These are phyloP conservation scores for Betta splendens DNA, from an alignment of 2,797 vertebrate genomes.

Conservation along the genomic window DNA sequence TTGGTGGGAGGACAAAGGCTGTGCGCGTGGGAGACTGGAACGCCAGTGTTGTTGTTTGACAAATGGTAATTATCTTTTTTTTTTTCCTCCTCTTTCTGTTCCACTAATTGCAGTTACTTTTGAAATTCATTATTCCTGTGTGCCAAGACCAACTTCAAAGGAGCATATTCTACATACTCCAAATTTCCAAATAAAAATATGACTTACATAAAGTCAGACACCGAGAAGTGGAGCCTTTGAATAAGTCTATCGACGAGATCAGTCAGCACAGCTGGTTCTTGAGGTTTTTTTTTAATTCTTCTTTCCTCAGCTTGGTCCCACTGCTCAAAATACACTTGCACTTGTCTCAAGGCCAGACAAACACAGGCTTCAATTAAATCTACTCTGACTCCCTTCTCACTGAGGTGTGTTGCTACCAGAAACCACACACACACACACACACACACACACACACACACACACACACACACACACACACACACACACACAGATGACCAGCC, in stretches of 20 bases:
- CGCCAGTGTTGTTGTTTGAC: conserved; percentile 69
- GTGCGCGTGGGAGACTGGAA: conserved; percentile 66
- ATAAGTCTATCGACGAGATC: conserved; percentile 41
- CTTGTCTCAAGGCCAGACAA: conserved; percentile 64
- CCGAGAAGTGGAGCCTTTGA: conserved; percentile 18
- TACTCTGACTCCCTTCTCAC: conserved; percentile 40
- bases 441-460: conserved; percentile 10
- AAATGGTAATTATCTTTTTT: conserved; percentile 74
- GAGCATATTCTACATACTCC: conserved; percentile 23
- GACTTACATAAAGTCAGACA: conserved; percentile 18
- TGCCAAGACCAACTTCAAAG: conserved; percentile 57
- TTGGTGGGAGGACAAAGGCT: conserved; percentile 73
- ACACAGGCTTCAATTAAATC: conserved; percentile 65
- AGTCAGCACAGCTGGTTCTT: conserved; percentile 57
- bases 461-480: not conserved
- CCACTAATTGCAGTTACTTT: conserved; percentile 74
- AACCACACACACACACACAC: conserved; percentile 18
- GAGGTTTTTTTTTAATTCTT: conserved; percentile 57
- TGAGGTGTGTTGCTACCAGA: conserved; percentile 41
- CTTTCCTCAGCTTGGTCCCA: conserved; percentile 37
- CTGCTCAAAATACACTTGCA: conserved; percentile 46
- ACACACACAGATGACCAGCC: conserved; percentile 59
- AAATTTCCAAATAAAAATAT: conserved; percentile 41
- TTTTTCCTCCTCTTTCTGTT: conserved; percentile 62
- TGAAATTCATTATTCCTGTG: conserved; percentile 61